Evolutionary conservation across 2,113 vertebrate genomes (phyloP), one percentile per base, ranked within the genome.

Genomic region (Solenodon paradoxus): DNA sequence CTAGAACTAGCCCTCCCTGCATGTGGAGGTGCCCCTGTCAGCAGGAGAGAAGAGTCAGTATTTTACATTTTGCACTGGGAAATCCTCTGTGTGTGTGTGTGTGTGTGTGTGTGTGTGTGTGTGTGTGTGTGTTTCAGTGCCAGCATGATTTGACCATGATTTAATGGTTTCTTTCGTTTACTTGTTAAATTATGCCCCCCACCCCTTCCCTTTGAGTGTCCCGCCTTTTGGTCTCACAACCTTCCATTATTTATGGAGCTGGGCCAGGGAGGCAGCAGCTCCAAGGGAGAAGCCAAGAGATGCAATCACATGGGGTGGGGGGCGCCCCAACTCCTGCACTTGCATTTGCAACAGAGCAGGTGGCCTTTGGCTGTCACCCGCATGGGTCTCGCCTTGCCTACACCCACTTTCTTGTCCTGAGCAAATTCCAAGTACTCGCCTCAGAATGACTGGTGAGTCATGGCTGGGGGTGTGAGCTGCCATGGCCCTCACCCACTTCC

Each of bases 151-250:
- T 98, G 97, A 95, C 86, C 38, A 69, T 98, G 98, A 98, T 98
- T 98, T 98, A 98, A 97, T 97, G 15, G 97, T 96, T 97, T 97
- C 98, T 98, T 98, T 98, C 98, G 98, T 97, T 98, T 97, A 98
- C 98, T 98, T 98, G 97, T 97, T 92, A 98, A 98, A 98, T 98
- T 98, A 98, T 81, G 96, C 97, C 96, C 98, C 96, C 90, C 94
- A 98, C 98, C 98, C 96, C 95, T 96, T 84, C 97, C 98, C 98
- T 97, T 97, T 98, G 97, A 97, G 94, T 98, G 98, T 98, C 98
- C 97, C 97, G 90, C 94, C 97, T 97, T 98, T 98, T 97, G 96
- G 97, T 98, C 96, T 93, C 96, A 96, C 97, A 97, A 97, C 79
- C 96, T 96, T 96, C 97, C 96, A 98, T 98, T 98, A 98, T 97